phyloP scores from a whole-genome alignment of 1,140 invertebrate species.

The Eurosta solidaginis region DNA sequence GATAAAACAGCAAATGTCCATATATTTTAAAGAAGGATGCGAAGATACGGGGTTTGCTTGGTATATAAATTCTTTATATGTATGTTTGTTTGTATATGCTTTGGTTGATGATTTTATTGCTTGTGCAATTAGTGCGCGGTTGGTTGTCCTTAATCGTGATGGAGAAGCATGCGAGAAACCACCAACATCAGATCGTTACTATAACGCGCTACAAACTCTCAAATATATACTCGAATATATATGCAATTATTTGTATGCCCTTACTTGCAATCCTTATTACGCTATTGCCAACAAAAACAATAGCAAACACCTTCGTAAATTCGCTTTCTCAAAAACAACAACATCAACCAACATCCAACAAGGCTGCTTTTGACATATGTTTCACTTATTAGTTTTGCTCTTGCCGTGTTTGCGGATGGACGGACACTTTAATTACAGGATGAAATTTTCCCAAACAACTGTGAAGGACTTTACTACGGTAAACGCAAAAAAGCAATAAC shows the following conservation, averaged over 20 bases:
- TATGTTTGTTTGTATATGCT: background rate
- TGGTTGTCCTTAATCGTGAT: background rate
- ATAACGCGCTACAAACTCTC: background rate
- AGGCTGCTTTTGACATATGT: background rate
- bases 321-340: background rate
- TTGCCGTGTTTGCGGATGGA: background rate
- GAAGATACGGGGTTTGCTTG: no score
- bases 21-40: background rate
- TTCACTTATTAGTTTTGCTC: background rate
- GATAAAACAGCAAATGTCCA: background rate
- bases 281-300: no score
- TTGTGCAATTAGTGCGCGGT: constrained; percentile 22
- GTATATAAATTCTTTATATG: no score
- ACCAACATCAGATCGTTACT: background rate
- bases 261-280: background rate
- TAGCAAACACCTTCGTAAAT: background rate
- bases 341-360: background rate
- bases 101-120: constrained; percentile 26
- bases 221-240: background rate
- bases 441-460: constrained; percentile 7
- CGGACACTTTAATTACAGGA: constrained; percentile 25
- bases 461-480: background rate
- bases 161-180: background rate
- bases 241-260: background rate
- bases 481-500: background rate